Evolutionary conservation across 1,140 invertebrate genomes (phyloP), one percentile per base, ranked within the genome.

Genomic region (Drosophila triauraria): DNA sequence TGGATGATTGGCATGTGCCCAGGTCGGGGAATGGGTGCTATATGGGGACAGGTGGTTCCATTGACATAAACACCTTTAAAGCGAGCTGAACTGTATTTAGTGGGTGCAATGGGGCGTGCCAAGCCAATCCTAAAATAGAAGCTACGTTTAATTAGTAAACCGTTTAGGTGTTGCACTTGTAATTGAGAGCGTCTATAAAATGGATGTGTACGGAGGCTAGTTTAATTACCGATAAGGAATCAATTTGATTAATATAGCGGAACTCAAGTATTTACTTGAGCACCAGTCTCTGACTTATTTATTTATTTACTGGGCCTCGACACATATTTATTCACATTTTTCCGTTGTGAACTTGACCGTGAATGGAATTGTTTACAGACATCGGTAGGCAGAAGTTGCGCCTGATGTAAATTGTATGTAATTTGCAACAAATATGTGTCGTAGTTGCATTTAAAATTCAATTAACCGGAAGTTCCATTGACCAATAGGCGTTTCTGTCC

Each of bases 261-360:
- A 43, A 23, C 23, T 35, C 17, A 25, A 65, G 43, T 60, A 48
- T 74, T 56, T 56, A 10, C 3, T n/a, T 4, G 8, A n/a, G 10
- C 32, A 38, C 12, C 17, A 35, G 51, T 38, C 17, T 15, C 23
- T 17, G 54, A 70, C 35, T 32, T 63, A 62, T 58, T 42, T 32
- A 40, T 17, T 30, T 46, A 67, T 56, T 8, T 40, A 25, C 20
- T 56, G 2, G 20, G 20, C 53, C 53, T 25, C 35, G 53, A 20
- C 38, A 17, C 38, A 4, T 70, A 57, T 48, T 75, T 76, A 46
- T 63, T 62, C 65, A 44, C 40, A 62, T 47, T 51, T 76, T 76
- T 40, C 42, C 38, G 59, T 60, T 77, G 20, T 63, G 75, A 78
- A 78, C 75, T 78, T 79, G 76, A 56, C 76, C 75, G 75, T 64